Evolutionary conservation across 2,797 vertebrate genomes (phyloP).

Genomic region (Ptychadena robeensis): DNA sequence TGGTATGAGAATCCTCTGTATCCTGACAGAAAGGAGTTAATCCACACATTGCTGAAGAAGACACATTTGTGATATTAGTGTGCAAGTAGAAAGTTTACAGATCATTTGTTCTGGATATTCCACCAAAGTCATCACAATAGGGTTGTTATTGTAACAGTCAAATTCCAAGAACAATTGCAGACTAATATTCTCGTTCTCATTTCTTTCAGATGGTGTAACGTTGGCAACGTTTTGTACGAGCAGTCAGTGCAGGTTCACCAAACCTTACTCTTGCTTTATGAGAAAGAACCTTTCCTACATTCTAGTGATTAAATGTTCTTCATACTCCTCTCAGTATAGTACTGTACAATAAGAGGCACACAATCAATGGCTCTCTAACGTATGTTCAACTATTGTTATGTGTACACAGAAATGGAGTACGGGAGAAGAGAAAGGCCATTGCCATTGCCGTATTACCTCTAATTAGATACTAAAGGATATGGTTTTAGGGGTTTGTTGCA

Average conservation of each 20-base stretch:
- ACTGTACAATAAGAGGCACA: background rate
- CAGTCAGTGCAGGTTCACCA: background rate
- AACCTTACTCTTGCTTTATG: background rate
- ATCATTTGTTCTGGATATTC: background rate
- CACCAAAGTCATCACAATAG: background rate
- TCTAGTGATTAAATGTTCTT: slow-evolving; percentile 8
- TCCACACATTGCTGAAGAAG: background rate
- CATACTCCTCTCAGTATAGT: background rate
- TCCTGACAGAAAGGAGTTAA: background rate
- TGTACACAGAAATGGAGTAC: background rate
- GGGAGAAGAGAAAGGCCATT: no score
- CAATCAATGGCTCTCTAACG: background rate
- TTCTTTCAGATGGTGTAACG: background rate
- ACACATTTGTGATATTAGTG: background rate
- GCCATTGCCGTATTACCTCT: no score
- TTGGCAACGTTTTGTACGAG: background rate
- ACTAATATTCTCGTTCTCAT: background rate
- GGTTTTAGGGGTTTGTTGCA: no score
- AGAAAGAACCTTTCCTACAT: background rate
- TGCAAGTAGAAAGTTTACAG: background rate
- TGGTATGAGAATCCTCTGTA: background rate
- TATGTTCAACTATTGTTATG: background rate
- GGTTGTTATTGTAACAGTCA: background rate
- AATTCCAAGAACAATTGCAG: background rate
- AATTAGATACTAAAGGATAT: no score